These are phyloP conservation scores for Drosophila tristis DNA, from an alignment of 1,140 invertebrate genomes.

Conservation along the genomic window DNA sequence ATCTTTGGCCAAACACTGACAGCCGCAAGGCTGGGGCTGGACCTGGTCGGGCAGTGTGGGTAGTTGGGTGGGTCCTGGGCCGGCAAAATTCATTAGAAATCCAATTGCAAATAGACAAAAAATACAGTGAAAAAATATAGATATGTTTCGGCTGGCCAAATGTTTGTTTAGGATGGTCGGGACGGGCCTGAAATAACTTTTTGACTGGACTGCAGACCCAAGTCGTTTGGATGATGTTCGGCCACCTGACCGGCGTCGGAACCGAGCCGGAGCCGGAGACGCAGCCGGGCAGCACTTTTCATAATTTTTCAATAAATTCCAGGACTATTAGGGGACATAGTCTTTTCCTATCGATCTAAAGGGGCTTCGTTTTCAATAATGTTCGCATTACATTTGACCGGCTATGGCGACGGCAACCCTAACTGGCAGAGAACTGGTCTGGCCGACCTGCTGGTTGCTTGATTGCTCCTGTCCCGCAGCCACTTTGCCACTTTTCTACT, in stretches of 20 bases:
- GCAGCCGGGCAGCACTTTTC: constrained; percentile 29
- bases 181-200: constrained; percentile 47
- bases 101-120: constrained; percentile 73
- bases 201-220: constrained; percentile 16
- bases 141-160: constrained; percentile 61
- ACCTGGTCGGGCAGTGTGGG: too few species aligned
- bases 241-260: constrained; percentile 1
- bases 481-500: constrained; percentile 74
- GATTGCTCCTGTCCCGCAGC: constrained; percentile 38
- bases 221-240: not conserved
- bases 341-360: constrained; percentile 47
- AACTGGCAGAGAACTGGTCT: constrained; percentile 17
- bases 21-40: constrained; percentile 7
- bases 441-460: constrained; percentile 1
- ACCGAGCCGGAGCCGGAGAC: not conserved
- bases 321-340: constrained; percentile 40
- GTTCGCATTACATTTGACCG: constrained; percentile 50
- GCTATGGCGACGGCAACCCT: constrained; percentile 25
- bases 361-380: constrained; percentile 73
- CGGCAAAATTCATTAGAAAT: constrained; percentile 72
- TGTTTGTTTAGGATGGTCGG: constrained; percentile 66
- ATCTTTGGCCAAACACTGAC: constrained; percentile 71
- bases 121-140: constrained; percentile 40
- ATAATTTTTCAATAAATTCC: constrained; percentile 79
- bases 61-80: not conserved